These are phyloP conservation scores for Drosophila kanapiae DNA, from an alignment of 1,140 invertebrate genomes.

Conservation along the genomic window DNA sequence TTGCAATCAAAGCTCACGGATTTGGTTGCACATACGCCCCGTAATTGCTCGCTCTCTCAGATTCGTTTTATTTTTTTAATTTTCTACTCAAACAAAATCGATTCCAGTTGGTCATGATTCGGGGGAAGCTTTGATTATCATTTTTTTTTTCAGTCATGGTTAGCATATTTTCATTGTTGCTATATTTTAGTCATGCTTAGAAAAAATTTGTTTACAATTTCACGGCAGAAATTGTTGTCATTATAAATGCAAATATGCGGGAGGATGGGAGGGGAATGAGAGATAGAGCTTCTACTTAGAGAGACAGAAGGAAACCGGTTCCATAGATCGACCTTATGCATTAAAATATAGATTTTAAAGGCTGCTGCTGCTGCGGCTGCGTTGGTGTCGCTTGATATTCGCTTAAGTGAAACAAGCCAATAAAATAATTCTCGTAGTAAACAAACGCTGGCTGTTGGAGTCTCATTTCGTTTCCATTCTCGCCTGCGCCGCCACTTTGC, in stretches of 20 bases:
- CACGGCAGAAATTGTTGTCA: slow-evolving; percentile 73
- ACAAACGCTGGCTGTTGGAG: slow-evolving; percentile 24
- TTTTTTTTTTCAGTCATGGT: slow-evolving; percentile 38
- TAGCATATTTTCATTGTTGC: slow-evolving; percentile 48
- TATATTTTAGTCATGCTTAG: slow-evolving; percentile 44
- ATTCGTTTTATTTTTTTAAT: neutral
- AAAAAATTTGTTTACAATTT: slow-evolving; percentile 75
- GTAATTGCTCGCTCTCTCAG: slow-evolving; percentile 20
- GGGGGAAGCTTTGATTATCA: slow-evolving; percentile 42
- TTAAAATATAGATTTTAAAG: slow-evolving; percentile 65
- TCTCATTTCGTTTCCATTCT: slow-evolving; percentile 20
- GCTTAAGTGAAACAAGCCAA: slow-evolving; percentile 61
- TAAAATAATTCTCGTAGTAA: slow-evolving; percentile 64
- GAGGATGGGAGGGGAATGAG: slow-evolving; percentile 42
- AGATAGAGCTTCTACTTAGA: slow-evolving; percentile 30
- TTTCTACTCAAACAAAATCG: slow-evolving; percentile 34
- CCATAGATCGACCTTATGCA: slow-evolving; percentile 67
- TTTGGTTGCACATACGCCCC: slow-evolving; percentile 57
- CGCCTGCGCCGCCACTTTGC: slow-evolving; percentile 3
- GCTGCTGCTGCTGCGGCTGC: slow-evolving; percentile 44
- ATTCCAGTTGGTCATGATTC: slow-evolving; percentile 51
- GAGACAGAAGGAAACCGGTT: slow-evolving; percentile 58
- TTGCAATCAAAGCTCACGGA: slow-evolving; percentile 46
- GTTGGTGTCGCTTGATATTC: slow-evolving; percentile 61
- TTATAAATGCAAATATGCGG: slow-evolving; percentile 76